A percentile compares a stretch with the other conserved stretches of the same genome.
Conservation (phyloP, 2,113 vertebrate species). For the Salvelinus fontinalis region DNA sequence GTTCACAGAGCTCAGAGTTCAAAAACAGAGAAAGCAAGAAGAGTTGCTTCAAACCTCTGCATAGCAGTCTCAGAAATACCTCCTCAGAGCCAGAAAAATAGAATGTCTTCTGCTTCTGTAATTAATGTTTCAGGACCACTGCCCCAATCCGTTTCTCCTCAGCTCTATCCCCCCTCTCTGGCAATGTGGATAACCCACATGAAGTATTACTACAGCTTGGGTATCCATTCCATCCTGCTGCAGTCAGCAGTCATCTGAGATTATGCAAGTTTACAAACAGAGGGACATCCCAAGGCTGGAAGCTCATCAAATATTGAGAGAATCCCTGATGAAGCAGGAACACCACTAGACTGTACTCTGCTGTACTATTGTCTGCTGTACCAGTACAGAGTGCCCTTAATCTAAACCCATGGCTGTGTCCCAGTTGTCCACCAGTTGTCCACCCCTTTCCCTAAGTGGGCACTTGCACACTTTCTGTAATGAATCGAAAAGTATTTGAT, state of each 20-base stretch:
- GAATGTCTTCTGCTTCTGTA: neutral
- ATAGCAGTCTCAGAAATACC: neutral
- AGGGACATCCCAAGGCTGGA: slow-evolving; percentile 6
- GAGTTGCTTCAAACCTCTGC: neutral
- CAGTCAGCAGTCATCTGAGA: slow-evolving; percentile 33
- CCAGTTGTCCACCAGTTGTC: too few relatives aligned
- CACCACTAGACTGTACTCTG: neutral
- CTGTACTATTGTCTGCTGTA: neutral
- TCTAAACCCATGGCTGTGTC: too few relatives aligned
- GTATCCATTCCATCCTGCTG: neutral
- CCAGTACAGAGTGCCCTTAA: too few relatives aligned
- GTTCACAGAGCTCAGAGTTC: neutral
- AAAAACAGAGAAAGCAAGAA: neutral
- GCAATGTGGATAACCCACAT: neutral
- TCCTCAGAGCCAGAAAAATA: neutral
- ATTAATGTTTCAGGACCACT: neutral
- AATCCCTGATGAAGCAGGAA: slow-evolving; percentile 46
- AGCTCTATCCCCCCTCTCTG: neutral
- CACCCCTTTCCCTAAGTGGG: too few relatives aligned
- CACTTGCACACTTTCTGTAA: too few relatives aligned
- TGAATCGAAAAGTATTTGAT: too few relatives aligned
- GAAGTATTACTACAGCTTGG: neutral
- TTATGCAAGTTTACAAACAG: slow-evolving; percentile 37
- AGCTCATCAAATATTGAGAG: slow-evolving; percentile 59
- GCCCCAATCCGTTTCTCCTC: neutral